These are phyloP conservation scores for Polydrusus pterygomalis DNA, from an alignment of 2,888 invertebrate genomes.

Conservation along the genomic window DNA sequence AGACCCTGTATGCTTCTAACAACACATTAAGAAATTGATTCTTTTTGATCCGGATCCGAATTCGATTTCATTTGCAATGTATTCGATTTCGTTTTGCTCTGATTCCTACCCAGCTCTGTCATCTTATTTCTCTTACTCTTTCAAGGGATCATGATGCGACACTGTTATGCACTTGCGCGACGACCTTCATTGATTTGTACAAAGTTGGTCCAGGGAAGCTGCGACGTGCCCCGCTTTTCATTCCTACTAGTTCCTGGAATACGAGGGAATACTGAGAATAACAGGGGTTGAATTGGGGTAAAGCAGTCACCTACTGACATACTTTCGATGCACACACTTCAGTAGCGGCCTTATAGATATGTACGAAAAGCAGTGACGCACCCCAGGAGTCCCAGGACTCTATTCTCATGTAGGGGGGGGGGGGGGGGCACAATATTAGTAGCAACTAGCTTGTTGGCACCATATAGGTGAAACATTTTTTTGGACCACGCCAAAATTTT, in stretches of 20 bases:
- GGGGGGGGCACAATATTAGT: too few species aligned
- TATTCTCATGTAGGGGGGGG: too few species aligned
- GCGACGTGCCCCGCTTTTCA: slow-evolving; percentile 60
- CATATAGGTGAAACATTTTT: too few species aligned
- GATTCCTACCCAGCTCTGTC: too few species aligned
- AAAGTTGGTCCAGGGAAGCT: slow-evolving; percentile 63
- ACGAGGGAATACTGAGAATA: slow-evolving; percentile 57
- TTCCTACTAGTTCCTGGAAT: slow-evolving; percentile 46
- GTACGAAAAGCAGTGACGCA: background rate
- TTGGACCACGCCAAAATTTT: too few species aligned
- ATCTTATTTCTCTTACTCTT: slow-evolving; percentile 51
- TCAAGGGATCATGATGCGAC: slow-evolving; percentile 67
- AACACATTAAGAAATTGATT: too few species aligned
- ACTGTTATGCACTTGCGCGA: slow-evolving; percentile 68
- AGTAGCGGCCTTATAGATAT: background rate
- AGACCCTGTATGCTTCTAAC: too few species aligned
- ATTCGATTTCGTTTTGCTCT: too few species aligned
- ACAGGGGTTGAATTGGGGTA: slow-evolving; percentile 34
- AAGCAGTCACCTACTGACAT: slow-evolving; percentile 47
- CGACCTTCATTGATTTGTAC: slow-evolving; percentile 70
- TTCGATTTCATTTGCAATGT: too few species aligned
- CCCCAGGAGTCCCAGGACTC: too few species aligned
- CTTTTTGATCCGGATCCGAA: too few species aligned
- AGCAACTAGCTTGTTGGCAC: too few species aligned
- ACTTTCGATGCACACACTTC: slow-evolving; percentile 18